Base-by-base conservation (phyloP, 2,888 invertebrate genomes). In the Drosophila kanekoi region DNA sequence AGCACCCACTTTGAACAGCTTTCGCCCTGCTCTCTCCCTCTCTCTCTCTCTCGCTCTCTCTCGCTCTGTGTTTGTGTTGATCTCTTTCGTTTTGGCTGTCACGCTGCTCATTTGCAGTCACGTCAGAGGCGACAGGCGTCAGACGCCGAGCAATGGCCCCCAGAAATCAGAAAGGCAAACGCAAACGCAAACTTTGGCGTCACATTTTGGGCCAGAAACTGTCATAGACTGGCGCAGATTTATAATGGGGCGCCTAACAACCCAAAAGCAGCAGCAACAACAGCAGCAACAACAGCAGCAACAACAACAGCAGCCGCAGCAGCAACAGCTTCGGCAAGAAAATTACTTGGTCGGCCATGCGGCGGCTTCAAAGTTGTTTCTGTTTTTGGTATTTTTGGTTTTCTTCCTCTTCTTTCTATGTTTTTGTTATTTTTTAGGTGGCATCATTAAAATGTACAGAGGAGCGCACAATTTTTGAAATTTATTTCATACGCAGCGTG, bases 401-500 rank as follows among this genome's bases (percentile, higher is more conserved):
- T 61, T 47, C 54, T 76, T 65, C 58, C 47, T 56, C 48, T 66
- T 70, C 77, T 71, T 76, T 72, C 40, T 72, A 72, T 53, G 43
- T 43, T 32, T 20, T 48, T 10, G 37, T 64, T 62, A 59, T 20
- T 4, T 28, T 52, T 52, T 52, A 28, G 81, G 74, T 73, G 81
- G 81, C 88, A 85, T 85, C 89, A 88, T 85, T 85, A 88, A 85
- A 85, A 85, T 85, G 84, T 88, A 84, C 86, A 75, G 76, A 85
- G 85, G 71, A 81, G 72, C 78, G 67, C 65, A 85, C 80, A 78
- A 85, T 72, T 78, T 66, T 77, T 59, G 43, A 81, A 79, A 87
- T 84, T 87, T 87, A 87, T 87, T 87, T 87, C 85, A 81, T 87
- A 83, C 87, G 83, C 83, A 83, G 83, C 87, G 83, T 83, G 83